These are phyloP conservation scores for Mimumesa dahlbomi DNA, from an alignment of 2,888 invertebrate genomes.

Conservation along the genomic window DNA sequence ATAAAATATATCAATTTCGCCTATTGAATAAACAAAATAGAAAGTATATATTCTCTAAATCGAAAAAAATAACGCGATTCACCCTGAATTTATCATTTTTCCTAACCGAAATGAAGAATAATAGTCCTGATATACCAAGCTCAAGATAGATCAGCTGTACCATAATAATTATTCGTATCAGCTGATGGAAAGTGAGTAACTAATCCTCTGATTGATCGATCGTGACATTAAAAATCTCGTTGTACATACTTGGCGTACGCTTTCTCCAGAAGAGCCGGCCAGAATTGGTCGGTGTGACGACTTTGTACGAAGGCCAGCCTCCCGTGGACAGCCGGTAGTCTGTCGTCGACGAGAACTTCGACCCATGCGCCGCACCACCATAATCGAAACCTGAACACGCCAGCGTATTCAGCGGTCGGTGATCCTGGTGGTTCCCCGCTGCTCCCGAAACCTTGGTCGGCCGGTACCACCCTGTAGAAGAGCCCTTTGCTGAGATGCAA, in stretches of 20 bases:
- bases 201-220: too few relatives aligned
- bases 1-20: too few relatives aligned
- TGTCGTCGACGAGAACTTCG: constrained; percentile 93
- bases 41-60: too few relatives aligned
- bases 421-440: constrained; percentile 80
- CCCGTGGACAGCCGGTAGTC: constrained; percentile 93
- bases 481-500: constrained; percentile 92
- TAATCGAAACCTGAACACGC: constrained; percentile 92
- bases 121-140: too few relatives aligned
- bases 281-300: constrained; percentile 90
- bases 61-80: too few relatives aligned
- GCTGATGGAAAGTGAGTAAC: too few relatives aligned
- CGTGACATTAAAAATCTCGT: too few relatives aligned
- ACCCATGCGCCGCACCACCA: constrained; percentile 98
- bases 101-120: too few relatives aligned
- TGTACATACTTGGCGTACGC: constrained; percentile 94
- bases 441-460: constrained; percentile 88
- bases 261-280: constrained; percentile 95
- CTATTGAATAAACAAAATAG: too few relatives aligned
- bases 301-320: constrained; percentile 93
- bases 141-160: too few relatives aligned
- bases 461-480: constrained; percentile 94
- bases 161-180: too few relatives aligned
- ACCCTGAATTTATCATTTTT: too few relatives aligned
- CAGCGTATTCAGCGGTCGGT: constrained; percentile 83